Percentiles rank a stretch among this genome's conserved stretches.
Evolutionary conservation across 2,888 invertebrate species (phyloP).

Genomic region (Nymphalis polychloros): DNA sequence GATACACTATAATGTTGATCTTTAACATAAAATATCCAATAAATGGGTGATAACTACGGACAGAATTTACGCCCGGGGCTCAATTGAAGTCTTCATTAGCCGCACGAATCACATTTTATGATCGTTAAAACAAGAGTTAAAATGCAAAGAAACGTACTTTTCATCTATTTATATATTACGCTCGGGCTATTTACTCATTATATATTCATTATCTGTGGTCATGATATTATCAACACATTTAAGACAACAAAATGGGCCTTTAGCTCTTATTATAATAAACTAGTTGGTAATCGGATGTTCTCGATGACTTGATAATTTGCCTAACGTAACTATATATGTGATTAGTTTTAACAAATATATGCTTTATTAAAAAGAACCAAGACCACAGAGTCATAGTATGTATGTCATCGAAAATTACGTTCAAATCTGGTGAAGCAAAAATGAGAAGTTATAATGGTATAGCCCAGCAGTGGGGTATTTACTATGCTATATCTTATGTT

Average conservation of each 20-base stretch:
- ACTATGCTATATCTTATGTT: too few relatives aligned
- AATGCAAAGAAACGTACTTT: conserved; percentile 22
- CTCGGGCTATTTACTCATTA: conserved; percentile 16
- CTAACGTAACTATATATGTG: neutral
- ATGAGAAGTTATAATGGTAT: too few relatives aligned
- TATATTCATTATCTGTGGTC: conserved; percentile 18
- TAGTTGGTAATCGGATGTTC: conserved; percentile 6
- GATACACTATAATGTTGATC: conserved; percentile 24
- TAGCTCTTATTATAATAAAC: conserved; percentile 11
- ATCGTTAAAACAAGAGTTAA: conserved; percentile 24
- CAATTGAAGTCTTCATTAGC: conserved; percentile 33
- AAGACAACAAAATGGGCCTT: conserved; percentile 3
- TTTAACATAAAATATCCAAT: conserved; percentile 32
- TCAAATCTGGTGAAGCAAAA: too few relatives aligned
- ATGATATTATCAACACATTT: conserved; percentile 22
- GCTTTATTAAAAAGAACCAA: neutral
- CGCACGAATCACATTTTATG: conserved; percentile 29
- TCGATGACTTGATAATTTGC: conserved; percentile 3
- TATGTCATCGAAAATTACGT: too few relatives aligned
- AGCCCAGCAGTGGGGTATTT: too few relatives aligned
- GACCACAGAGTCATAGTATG: neutral
- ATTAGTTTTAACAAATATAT: neutral
- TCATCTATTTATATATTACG: conserved; percentile 15
- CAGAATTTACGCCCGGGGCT: conserved; percentile 27
- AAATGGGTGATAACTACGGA: conserved; percentile 33